These are phyloP conservation scores for Xestia sexstrigata DNA, from an alignment of 2,888 invertebrate genomes.

Conservation along the genomic window DNA sequence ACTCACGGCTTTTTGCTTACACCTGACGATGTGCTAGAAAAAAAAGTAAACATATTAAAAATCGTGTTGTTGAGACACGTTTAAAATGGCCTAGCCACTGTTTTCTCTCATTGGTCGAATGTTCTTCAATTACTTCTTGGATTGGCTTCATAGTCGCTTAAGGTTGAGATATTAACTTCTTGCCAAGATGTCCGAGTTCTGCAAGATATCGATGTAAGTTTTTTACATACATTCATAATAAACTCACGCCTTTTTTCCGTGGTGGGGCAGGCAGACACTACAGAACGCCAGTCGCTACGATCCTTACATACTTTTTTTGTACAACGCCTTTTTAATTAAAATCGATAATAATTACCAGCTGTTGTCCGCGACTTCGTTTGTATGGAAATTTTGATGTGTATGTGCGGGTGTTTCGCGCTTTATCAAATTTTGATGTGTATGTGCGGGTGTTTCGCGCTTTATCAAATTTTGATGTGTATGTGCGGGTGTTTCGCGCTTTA, in stretches of 20 bases:
- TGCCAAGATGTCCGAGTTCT: neutral
- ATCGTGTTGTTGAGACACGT: neutral
- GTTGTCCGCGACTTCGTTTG: too few relatives aligned
- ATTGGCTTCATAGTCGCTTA: neutral
- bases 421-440: too few relatives aligned
- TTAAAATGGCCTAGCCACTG: slow-evolving; percentile 12
- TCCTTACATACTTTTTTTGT: too few relatives aligned
- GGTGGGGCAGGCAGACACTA: too few relatives aligned
- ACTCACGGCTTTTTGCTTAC: neutral
- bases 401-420: neutral
- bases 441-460: too few relatives aligned
- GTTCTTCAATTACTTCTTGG: slow-evolving; percentile 2
- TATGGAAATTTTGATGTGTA: too few relatives aligned
- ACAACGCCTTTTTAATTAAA: too few relatives aligned
- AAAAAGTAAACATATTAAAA: neutral
- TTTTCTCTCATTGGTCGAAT: neutral
- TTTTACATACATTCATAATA: neutral
- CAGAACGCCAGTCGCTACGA: too few relatives aligned
- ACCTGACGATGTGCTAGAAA: neutral
- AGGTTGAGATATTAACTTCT: slow-evolving; percentile 5
- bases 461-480: too few relatives aligned
- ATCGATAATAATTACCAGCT: too few relatives aligned
- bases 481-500: too few relatives aligned
- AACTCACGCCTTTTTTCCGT: too few relatives aligned
- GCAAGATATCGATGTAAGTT: slow-evolving; percentile 3